Conservation (phyloP, 2,888 invertebrate species). For the Cheilosia variabilis region DNA sequence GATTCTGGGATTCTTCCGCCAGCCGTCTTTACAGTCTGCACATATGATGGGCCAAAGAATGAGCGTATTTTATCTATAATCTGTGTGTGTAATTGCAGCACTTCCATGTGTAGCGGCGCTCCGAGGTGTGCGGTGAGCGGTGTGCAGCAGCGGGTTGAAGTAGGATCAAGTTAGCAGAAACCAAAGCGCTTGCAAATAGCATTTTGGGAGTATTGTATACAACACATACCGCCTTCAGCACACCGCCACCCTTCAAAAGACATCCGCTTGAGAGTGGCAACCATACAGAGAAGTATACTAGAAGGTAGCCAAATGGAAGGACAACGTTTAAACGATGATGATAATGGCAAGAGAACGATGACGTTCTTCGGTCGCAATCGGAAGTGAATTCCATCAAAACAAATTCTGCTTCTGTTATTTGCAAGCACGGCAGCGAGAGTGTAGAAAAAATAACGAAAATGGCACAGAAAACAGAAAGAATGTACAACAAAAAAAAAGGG, state of each 20-base stretch:
- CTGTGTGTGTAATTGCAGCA: conserved; percentile 73
- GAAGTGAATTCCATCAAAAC: conserved; percentile 75
- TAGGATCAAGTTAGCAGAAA: conserved; percentile 68
- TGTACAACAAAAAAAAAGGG: conserved; percentile 21
- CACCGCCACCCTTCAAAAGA: conserved; percentile 56
- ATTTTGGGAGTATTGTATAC: conserved; percentile 37
- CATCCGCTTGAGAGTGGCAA: conserved; percentile 66
- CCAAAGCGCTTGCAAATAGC: conserved; percentile 34
- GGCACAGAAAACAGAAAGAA: conserved; percentile 37
- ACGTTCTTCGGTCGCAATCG: conserved; percentile 84
- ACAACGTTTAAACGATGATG: conserved; percentile 62
- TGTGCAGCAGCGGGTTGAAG: conserved; percentile 9
- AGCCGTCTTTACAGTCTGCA: conserved; percentile 32
- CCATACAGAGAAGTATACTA: conserved; percentile 8
- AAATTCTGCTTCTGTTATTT: conserved; percentile 58
- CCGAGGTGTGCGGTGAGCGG: too few species aligned
- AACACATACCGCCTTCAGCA: neutral
- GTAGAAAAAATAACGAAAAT: conserved; percentile 32
- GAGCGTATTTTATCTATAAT: conserved; percentile 73
- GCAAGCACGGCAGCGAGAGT: conserved; percentile 6
- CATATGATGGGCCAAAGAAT: conserved; percentile 29
- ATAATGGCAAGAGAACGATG: conserved; percentile 79
- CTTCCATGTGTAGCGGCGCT: conserved; percentile 48
- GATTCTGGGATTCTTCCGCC: conserved; percentile 31
- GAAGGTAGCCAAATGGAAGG: conserved; percentile 67